A percentile compares a stretch with the other conserved stretches of the same genome.
Evolutionary conservation across 1,140 invertebrate species (phyloP).

Genomic region (Wiebesia pumilae): DNA sequence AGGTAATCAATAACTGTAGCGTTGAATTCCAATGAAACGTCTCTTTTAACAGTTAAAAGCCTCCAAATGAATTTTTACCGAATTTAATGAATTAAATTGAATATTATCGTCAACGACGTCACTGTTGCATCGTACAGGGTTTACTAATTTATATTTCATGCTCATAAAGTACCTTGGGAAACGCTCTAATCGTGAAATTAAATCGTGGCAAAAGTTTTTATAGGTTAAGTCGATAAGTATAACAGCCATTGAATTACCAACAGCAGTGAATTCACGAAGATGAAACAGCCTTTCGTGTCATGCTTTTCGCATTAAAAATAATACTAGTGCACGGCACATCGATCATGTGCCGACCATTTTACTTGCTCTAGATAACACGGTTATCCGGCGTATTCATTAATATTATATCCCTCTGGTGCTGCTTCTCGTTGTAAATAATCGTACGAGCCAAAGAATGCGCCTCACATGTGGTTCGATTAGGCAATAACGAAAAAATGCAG

Average conservation of each 20-base stretch:
- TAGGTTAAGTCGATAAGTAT: slow-evolving; percentile 4
- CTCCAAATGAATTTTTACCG: neutral
- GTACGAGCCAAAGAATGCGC: neutral
- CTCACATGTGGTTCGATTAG: no score
- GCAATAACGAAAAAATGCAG: no score
- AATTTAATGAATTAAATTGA: neutral
- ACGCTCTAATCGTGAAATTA: slow-evolving; percentile 1
- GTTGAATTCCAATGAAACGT: no score
- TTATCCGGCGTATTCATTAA: neutral
- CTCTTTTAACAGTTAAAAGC: neutral
- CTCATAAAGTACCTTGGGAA: neutral
- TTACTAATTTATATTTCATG: no score
- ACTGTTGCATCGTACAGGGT: neutral
- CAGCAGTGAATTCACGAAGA: neutral
- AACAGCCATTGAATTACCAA: slow-evolving; percentile 14
- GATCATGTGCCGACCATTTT: slow-evolving; percentile 16
- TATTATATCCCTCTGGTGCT: neutral
- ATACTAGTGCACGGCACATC: neutral
- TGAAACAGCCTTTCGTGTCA: slow-evolving; percentile 32
- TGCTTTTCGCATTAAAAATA: neutral
- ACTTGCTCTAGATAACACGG: neutral
- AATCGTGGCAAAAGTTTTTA: slow-evolving; percentile 10
- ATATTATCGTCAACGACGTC: neutral
- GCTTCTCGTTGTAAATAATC: neutral
- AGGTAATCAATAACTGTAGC: no score